These are phyloP conservation scores for Drosophila mauritiana DNA, from an alignment of 1,140 invertebrate species.

Conservation along the genomic window DNA sequence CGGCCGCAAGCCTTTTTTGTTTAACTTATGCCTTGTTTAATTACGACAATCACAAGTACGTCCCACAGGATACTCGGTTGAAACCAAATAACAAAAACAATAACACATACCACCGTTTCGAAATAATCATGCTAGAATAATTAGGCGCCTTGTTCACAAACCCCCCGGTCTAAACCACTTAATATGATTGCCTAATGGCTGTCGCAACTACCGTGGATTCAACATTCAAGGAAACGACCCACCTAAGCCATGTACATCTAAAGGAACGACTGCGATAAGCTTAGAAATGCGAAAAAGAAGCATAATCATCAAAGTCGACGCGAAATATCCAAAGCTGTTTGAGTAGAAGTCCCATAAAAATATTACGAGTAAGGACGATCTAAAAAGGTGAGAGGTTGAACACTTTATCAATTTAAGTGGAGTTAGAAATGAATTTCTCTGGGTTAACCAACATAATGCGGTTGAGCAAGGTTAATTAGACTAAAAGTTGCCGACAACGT, in stretches of 20 bases:
- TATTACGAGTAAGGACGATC: slow-evolving; percentile 2
- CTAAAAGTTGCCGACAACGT: slow-evolving; percentile 1
- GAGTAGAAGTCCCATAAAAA: neutral
- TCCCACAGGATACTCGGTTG: neutral
- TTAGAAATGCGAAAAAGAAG: slow-evolving; percentile 25
- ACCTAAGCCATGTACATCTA: slow-evolving; percentile 48
- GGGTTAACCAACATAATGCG: neutral
- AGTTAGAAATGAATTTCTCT: neutral
- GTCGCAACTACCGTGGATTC: slow-evolving; percentile 8
- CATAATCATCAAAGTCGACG: slow-evolving; percentile 22
- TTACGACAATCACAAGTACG: slow-evolving; percentile 10
- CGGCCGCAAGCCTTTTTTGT: neutral
- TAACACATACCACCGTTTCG: slow-evolving; percentile 6
- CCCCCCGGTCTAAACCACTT: slow-evolving; percentile 33
- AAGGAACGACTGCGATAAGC: slow-evolving; percentile 30
- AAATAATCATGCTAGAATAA: slow-evolving; percentile 44
- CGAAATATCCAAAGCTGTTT: neutral
- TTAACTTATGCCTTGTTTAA: slow-evolving; percentile 1
- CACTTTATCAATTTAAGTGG: slow-evolving; percentile 17
- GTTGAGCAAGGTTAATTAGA: slow-evolving; percentile 39
- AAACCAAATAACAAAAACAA: neutral
- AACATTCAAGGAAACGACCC: slow-evolving; percentile 31
- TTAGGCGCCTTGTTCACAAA: slow-evolving; percentile 28
- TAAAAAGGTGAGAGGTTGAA: slow-evolving; percentile 16
- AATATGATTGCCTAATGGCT: slow-evolving; percentile 63